These are phyloP conservation scores for human DNA, from an alignment of 2,113 vertebrate genomes.

Conservation along the genomic window GRCh38 chr4:82340001-82340500, in stretches of 20 bases:
- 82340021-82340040: not conserved
- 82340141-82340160: not conserved
- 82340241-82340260: not conserved
- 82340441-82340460: not conserved
- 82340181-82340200: not conserved
- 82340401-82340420: constrained; percentile 24
- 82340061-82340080: not conserved
- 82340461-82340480: constrained; percentile 45
- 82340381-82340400: not conserved
- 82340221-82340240: not conserved
- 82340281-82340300: constrained; percentile 13
- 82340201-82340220: not conserved
- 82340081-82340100: not conserved
- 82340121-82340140: not conserved
- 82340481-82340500: not conserved
- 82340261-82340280: not conserved
- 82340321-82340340: not conserved
- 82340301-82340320: not conserved
- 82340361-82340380: not conserved
- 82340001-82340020: constrained; percentile 73
- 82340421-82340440: not conserved
- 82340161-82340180: not conserved
- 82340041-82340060: constrained; percentile 48
- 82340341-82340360: not conserved
- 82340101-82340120: not conserved